Conservation (phyloP, 2,797 vertebrate species). For the Lepilemur septentrionalis region DNA sequence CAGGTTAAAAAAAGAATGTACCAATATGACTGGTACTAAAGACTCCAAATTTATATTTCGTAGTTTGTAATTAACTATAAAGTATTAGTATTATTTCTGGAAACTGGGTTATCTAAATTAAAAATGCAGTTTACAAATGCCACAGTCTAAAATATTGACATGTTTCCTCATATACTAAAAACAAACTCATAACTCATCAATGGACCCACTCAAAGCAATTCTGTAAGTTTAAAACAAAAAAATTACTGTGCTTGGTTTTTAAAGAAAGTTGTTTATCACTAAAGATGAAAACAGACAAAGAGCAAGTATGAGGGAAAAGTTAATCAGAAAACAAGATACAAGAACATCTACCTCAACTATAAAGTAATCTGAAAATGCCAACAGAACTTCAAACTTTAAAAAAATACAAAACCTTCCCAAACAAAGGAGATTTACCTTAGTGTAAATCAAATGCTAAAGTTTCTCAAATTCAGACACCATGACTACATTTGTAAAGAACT, state of each 20-base stretch:
- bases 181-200: background rate
- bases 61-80: background rate
- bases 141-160: background rate
- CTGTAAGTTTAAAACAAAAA: background rate
- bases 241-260: background rate
- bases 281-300: background rate
- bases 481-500: background rate
- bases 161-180: background rate
- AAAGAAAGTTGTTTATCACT: background rate
- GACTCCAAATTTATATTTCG: slow-evolving; percentile 10
- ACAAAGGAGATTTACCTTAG: background rate
- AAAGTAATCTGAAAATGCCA: background rate
- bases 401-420: background rate
- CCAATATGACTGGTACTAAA: background rate
- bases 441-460: background rate
- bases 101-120: background rate
- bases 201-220: background rate
- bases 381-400: background rate
- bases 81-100: background rate
- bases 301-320: background rate
- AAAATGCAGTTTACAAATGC: slow-evolving; percentile 15
- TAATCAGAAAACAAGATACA: background rate
- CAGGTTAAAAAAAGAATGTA: background rate
- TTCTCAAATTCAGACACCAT: background rate
- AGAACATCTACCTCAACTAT: background rate